A percentile compares a stretch with the other conserved stretches of the same genome.
Conservation (phyloP, 2,888 invertebrate genomes). For the Tortricodes alternella region DNA sequence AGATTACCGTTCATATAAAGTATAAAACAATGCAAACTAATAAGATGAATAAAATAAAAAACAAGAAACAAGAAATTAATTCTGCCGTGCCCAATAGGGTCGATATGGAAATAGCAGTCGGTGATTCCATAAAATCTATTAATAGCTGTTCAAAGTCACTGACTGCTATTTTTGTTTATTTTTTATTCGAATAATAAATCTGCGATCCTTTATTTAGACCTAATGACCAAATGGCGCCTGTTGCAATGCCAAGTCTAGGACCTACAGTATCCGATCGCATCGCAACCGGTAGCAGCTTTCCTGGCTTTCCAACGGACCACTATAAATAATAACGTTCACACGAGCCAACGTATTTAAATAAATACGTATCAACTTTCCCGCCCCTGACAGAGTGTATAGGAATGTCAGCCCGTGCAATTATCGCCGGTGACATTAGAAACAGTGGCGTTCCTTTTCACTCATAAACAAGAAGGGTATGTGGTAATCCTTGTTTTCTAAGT, state of each 20-base stretch:
- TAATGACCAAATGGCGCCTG: neutral
- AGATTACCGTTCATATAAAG: too few species aligned
- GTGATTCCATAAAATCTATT: too few species aligned
- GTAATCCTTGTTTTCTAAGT: neutral
- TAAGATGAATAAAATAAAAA: too few species aligned
- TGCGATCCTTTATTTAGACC: too few species aligned
- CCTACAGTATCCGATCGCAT: conserved; percentile 15
- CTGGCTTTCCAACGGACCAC: conserved; percentile 57
- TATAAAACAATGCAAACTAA: too few species aligned
- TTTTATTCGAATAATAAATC: too few species aligned
- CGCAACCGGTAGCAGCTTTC: conserved; percentile 45
- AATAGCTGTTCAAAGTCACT: too few species aligned
- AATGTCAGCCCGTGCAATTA: conserved; percentile 19
- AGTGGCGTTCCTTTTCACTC: conserved; percentile 21
- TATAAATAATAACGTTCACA: conserved; percentile 71
- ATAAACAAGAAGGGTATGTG: conserved; percentile 11
- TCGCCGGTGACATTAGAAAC: conserved; percentile 22
- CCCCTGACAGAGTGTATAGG: conserved; percentile 23
- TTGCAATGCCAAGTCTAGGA: neutral
- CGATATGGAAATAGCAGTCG: too few species aligned
- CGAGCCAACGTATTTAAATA: conserved; percentile 55
- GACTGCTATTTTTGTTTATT: too few species aligned
- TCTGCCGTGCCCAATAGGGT: too few species aligned
- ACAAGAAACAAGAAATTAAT: too few species aligned
- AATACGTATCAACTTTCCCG: conserved; percentile 60